Conservation (phyloP, 1,140 invertebrate genomes). For the Mizuhopecten yessoensis region DNA sequence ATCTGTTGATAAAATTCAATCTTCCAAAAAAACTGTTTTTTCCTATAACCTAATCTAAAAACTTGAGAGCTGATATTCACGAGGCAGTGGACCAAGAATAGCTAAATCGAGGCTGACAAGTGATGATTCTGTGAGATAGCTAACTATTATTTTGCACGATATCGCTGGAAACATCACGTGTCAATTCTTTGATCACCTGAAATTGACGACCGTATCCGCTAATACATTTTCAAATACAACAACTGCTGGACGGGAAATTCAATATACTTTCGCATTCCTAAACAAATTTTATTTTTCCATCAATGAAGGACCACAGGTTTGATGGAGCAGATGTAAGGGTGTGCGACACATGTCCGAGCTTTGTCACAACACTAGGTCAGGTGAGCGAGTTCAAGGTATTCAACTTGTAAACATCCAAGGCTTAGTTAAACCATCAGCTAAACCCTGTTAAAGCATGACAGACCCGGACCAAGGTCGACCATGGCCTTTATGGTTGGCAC, state of each 20-base stretch:
- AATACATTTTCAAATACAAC: background rate
- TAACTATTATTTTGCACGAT: conserved; percentile 30
- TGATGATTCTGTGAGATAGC: background rate
- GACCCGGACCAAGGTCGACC: background rate
- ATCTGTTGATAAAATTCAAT: conserved; percentile 36
- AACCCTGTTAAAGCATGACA: background rate
- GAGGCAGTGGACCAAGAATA: conserved; percentile 12
- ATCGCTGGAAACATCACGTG: background rate
- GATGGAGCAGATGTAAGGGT: background rate
- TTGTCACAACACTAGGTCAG: background rate
- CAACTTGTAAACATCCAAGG: background rate
- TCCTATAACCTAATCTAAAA: background rate
- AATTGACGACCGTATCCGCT: background rate
- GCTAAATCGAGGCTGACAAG: background rate
- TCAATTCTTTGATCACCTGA: conserved; percentile 25
- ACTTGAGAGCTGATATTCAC: background rate
- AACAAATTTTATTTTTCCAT: conserved; percentile 22
- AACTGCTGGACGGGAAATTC: background rate
- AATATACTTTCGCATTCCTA: background rate
- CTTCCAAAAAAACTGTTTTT: background rate
- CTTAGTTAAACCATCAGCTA: background rate
- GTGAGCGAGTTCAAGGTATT: background rate
- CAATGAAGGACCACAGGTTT: background rate
- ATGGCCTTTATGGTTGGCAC: too few relatives aligned
- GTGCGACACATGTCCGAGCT: background rate